Percentiles rank a stretch among this genome's conserved stretches.
These are phyloP conservation scores for Sciurus niger DNA, from an alignment of 2,113 vertebrate genomes.

Conservation along the genomic window DNA sequence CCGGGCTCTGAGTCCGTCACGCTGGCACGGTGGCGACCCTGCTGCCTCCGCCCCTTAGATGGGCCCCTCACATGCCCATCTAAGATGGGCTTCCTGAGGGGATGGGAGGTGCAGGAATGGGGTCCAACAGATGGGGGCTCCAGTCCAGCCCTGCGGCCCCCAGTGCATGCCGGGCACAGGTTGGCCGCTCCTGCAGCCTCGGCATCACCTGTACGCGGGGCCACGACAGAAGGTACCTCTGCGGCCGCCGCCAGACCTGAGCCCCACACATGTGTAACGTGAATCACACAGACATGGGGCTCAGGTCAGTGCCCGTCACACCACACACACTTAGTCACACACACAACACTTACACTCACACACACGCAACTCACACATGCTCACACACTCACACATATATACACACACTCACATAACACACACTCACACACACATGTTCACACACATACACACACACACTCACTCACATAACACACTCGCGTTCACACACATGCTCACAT, in stretches of 20 bases:
- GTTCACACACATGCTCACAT: too few species aligned
- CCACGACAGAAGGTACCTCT: rapidly evolving
- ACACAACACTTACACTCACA: too few species aligned
- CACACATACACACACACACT: too few species aligned
- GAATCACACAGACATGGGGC: rapidly evolving
- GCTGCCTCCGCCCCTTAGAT: not conserved
- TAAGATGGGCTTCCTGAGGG: not conserved
- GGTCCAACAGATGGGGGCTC: not conserved
- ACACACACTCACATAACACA: too few species aligned
- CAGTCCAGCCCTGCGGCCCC: not conserved
- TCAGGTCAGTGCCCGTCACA: not conserved
- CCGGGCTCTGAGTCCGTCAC: not conserved
- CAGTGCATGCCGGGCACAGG: not conserved
- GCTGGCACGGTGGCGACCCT: not conserved
- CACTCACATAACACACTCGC: too few species aligned
- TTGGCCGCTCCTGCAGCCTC: not conserved
- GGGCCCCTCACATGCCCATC: not conserved
- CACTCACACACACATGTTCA: too few species aligned
- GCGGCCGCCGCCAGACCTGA: not conserved
- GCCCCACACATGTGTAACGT: not conserved
- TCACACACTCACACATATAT: too few species aligned
- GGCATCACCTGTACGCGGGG: not conserved
- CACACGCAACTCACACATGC: too few species aligned
- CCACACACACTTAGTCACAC: not conserved
- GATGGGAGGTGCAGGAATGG: not conserved